Evolutionary conservation across 2,113 vertebrate genomes (phyloP).

Genomic region (Sceloporus undulatus): DNA sequence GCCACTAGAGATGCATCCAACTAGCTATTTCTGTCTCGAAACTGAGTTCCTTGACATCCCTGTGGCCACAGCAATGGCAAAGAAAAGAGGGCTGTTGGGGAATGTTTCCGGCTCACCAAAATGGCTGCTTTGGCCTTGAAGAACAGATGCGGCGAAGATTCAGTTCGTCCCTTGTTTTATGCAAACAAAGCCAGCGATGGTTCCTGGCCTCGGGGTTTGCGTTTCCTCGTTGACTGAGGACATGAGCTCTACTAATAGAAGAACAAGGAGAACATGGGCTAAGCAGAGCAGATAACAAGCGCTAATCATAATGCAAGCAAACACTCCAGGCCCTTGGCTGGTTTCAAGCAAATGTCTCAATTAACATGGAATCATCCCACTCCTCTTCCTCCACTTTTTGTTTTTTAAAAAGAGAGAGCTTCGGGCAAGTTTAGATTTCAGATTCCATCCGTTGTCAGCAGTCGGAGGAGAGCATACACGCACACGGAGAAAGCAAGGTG

Average conservation of each 20-base stretch:
- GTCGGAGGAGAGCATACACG: conserved; percentile 1
- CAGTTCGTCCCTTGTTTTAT: neutral
- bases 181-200: neutral
- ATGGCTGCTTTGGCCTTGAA: neutral
- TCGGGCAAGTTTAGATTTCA: conserved; percentile 40
- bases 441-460: conserved; percentile 52
- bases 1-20: too few species aligned
- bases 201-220: neutral
- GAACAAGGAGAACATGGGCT: neutral
- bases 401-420: conserved; percentile 23
- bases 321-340: conserved; percentile 6
- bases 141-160: neutral
- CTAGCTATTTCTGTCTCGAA: too few species aligned
- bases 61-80: too few species aligned
- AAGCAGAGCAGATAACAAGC: conserved; percentile 22
- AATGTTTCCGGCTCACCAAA: too few species aligned
- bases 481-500: conserved; percentile 42
- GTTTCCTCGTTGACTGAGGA: neutral
- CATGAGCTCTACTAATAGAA: conserved; percentile 8
- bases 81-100: neutral
- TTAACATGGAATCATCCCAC: conserved; percentile 46
- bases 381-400: neutral
- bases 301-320: conserved; percentile 37
- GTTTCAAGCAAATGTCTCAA: conserved; percentile 59
- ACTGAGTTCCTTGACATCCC: too few species aligned